Evolutionary conservation across 2,797 vertebrate genomes (phyloP).

Genomic region (Fistularia tabacaria): DNA sequence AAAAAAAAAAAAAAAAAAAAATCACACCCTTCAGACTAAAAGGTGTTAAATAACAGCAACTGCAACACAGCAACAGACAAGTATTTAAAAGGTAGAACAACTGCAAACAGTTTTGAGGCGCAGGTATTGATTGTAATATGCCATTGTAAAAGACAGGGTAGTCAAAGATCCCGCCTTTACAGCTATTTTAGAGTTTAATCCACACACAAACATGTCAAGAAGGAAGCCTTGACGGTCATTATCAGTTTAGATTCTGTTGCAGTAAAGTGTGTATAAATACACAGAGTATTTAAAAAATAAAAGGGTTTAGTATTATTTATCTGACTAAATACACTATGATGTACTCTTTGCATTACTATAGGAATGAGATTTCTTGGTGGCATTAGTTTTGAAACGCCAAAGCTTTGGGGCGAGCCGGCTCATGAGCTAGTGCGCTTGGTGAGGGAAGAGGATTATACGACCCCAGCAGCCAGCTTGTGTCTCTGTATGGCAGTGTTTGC

Average conservation of each 20-base stretch:
- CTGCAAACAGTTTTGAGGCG: conserved; percentile 22
- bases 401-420: conserved; percentile 8
- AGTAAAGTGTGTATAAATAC: conserved; percentile 1
- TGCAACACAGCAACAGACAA: conserved; percentile 35
- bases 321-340: conserved; percentile 7
- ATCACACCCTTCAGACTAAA: no score
- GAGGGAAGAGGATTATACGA: conserved; percentile 17
- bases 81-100: conserved; percentile 15
- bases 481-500: conserved; percentile 39
- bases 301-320: neutral
- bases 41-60: conserved; percentile 5
- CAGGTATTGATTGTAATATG: conserved; percentile 6
- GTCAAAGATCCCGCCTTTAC: conserved; percentile 9
- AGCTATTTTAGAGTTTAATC: conserved; percentile 15
- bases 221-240: conserved; percentile 21
- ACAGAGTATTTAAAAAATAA: conserved; percentile 9
- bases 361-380: neutral
- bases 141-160: neutral
- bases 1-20: neutral
- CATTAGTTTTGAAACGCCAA: conserved; percentile 5
- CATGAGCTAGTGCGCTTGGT: conserved; percentile 5
- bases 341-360: neutral
- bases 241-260: conserved; percentile 1
- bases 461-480: conserved; percentile 19
- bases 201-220: conserved; percentile 4